Evolutionary conservation across 1,140 invertebrate species (phyloP).

Genomic region (Hestina assimilis): DNA sequence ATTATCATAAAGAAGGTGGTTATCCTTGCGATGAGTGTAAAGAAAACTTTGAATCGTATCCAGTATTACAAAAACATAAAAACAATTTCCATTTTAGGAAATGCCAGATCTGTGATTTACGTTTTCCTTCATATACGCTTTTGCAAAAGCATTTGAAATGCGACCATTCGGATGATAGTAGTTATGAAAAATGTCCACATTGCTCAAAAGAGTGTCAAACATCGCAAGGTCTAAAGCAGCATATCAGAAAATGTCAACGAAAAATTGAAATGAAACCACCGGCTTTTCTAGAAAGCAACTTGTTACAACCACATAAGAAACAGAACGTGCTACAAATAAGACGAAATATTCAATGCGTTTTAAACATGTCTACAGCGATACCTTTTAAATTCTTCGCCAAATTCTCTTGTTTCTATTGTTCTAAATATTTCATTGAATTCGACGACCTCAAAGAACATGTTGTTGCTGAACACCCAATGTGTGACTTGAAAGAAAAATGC

Average conservation of each 20-base stretch:
- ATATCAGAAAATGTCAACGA: constrained; percentile 47
- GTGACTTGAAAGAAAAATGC: constrained; percentile 57
- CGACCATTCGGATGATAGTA: constrained; percentile 44
- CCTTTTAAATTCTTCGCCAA: constrained; percentile 64
- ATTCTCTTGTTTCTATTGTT: constrained; percentile 64
- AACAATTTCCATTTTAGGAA: constrained; percentile 50
- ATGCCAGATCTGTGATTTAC: constrained; percentile 41
- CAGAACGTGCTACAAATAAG: constrained; percentile 50
- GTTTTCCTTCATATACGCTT: constrained; percentile 38
- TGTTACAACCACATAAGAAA: constrained; percentile 42
- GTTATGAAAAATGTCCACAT: constrained; percentile 38
- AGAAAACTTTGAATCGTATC: constrained; percentile 35
- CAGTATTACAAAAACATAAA: constrained; percentile 37
- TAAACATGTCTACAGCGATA: constrained; percentile 64
- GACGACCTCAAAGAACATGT: constrained; percentile 60
- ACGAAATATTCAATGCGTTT: constrained; percentile 55
- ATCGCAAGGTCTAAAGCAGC: constrained; percentile 47
- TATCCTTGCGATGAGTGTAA: constrained; percentile 52
- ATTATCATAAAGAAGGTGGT: constrained; percentile 47
- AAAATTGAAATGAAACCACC: constrained; percentile 7
- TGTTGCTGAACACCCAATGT: constrained; percentile 47
- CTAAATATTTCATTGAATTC: constrained; percentile 55
- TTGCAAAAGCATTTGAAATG: constrained; percentile 49
- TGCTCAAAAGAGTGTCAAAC: constrained; percentile 52
- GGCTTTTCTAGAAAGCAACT: constrained; percentile 18